These are phyloP conservation scores for Eulemur macaco DNA, from an alignment of 2,113 vertebrate genomes.

Conservation along the genomic window DNA sequence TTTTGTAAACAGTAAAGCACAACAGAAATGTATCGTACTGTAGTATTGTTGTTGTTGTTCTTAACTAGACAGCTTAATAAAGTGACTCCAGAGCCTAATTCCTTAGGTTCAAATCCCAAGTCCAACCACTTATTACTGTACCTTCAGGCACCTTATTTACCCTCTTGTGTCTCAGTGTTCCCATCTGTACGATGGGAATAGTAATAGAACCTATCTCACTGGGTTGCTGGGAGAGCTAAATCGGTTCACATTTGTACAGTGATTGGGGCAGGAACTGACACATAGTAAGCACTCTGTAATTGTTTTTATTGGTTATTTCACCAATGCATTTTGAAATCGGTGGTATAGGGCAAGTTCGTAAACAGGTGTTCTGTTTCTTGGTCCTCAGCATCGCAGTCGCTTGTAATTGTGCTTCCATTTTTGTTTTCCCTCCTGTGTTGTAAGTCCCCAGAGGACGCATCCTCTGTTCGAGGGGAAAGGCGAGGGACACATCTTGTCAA, in stretches of 20 bases:
- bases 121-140: background rate
- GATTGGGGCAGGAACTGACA: background rate
- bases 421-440: background rate
- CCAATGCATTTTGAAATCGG: fast-evolving
- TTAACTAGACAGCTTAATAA: background rate
- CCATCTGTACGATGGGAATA: background rate
- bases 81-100: background rate
- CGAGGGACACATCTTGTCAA: fast-evolving
- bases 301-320: background rate
- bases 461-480: background rate
- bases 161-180: background rate
- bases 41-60: background rate
- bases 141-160: background rate
- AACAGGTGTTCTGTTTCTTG: background rate
- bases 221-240: background rate
- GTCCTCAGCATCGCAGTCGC: background rate
- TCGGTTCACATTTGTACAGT: background rate
- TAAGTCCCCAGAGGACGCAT: background rate
- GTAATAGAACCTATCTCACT: background rate
- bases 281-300: background rate
- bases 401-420: background rate
- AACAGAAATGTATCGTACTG: background rate
- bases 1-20: background rate
- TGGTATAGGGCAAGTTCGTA: background rate
- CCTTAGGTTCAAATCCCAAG: background rate